A percentile compares a stretch with the other conserved stretches of the same genome.
These are phyloP conservation scores for Nymphicus hollandicus DNA, from an alignment of 2,113 vertebrate genomes.

Conservation along the genomic window DNA sequence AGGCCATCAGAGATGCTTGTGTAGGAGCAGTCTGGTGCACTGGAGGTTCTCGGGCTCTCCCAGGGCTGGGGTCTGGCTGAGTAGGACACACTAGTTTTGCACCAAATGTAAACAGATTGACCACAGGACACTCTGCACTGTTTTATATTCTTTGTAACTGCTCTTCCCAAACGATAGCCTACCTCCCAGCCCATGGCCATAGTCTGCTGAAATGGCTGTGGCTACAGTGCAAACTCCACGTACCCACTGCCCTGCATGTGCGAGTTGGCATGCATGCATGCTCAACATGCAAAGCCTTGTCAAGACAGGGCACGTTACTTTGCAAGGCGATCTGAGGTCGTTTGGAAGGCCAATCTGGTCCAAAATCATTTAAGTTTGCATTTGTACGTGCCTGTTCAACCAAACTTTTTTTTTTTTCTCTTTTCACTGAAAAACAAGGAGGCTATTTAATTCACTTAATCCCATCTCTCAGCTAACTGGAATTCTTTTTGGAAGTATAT, in stretches of 20 bases:
- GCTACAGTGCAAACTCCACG: fast-evolving
- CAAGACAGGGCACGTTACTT: neutral
- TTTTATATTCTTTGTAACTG: neutral
- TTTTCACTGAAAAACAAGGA: neutral
- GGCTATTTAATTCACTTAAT: slow-evolving; percentile 49
- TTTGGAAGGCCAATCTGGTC: neutral
- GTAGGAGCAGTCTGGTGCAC: neutral
- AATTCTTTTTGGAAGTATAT: slow-evolving; percentile 45
- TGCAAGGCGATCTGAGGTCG: neutral
- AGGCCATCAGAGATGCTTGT: neutral
- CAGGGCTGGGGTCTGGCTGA: fast-evolving
- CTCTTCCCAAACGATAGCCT: neutral
- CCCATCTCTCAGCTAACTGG: slow-evolving; percentile 27
- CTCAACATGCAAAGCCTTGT: fast-evolving
- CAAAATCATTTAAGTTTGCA: neutral
- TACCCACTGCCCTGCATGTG: fast-evolving
- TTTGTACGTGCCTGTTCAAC: neutral
- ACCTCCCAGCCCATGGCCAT: fast-evolving
- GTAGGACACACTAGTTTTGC: neutral
- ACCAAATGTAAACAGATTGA: neutral
- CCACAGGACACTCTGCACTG: neutral
- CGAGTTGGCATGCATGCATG: fast-evolving
- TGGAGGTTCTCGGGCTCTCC: neutral
- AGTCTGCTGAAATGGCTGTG: neutral
- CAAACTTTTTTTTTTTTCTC: neutral